A percentile compares a stretch with the other conserved stretches of the same genome.
These are phyloP conservation scores for Eclectus roratus DNA, from an alignment of 2,113 vertebrate species.

Conservation along the genomic window DNA sequence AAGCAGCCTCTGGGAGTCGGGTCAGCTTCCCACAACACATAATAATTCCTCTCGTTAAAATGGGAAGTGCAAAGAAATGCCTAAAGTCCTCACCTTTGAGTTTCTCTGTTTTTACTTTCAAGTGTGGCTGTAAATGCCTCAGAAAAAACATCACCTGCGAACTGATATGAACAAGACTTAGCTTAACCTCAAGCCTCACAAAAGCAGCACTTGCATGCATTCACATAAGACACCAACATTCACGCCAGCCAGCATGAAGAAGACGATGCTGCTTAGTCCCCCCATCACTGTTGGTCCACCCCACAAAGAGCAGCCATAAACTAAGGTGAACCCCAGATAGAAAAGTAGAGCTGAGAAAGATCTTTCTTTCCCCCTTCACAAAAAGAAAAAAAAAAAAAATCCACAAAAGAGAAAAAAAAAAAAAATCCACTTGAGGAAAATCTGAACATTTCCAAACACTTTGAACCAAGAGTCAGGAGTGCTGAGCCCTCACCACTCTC, in stretches of 20 bases:
- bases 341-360: background rate
- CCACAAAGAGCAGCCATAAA: background rate
- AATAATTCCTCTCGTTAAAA: conserved; percentile 55
- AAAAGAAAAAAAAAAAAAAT: background rate
- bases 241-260: background rate
- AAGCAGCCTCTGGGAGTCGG: conserved; percentile 43
- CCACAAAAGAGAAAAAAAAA: background rate
- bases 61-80: background rate
- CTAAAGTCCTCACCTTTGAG: conserved; percentile 23
- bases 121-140: conserved; percentile 31
- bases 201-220: background rate
- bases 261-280: background rate
- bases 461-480: background rate
- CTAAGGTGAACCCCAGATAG: background rate
- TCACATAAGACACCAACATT: background rate
- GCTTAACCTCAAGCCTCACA: background rate
- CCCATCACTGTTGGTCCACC: background rate
- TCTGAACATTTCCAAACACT: background rate
- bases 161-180: background rate
- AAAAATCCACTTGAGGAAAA: background rate
- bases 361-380: background rate
- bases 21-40: conserved; percentile 53
- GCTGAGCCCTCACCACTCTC: background rate
- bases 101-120: conserved; percentile 25
- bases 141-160: background rate